These are phyloP conservation scores for Trichonephila clavata DNA, from an alignment of 1,140 invertebrate species.

Conservation along the genomic window DNA sequence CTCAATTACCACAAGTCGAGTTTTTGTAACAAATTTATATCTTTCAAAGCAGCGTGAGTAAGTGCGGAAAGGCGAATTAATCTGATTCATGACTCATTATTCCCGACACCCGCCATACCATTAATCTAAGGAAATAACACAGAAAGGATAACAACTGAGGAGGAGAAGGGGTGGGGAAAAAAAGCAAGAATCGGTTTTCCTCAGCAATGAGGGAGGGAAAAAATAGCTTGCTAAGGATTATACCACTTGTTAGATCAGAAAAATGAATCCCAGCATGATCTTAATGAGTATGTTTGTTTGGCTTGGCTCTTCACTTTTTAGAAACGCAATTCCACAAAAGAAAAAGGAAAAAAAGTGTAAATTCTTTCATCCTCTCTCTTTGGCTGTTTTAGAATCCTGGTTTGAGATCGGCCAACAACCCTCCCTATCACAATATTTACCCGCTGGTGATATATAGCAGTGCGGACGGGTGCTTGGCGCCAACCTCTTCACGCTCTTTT, in stretches of 20 bases:
- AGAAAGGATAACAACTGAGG: background rate
- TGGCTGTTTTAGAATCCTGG: slow-evolving; percentile 46
- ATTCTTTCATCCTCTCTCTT: background rate
- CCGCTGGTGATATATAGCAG: slow-evolving; percentile 54
- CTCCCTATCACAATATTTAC: slow-evolving; percentile 72
- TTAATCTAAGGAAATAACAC: slow-evolving; percentile 36
- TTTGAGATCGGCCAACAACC: slow-evolving; percentile 47
- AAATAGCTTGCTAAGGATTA: slow-evolving; percentile 5
- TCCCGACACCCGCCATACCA: background rate
- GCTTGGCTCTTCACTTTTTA: slow-evolving; percentile 52
- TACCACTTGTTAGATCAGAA: slow-evolving; percentile 68
- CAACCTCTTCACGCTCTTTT: slow-evolving; percentile 28
- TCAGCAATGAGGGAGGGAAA: background rate
- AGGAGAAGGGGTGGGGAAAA: background rate
- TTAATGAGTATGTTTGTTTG: slow-evolving; percentile 71
- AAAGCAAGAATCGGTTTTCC: background rate
- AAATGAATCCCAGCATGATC: slow-evolving; percentile 38
- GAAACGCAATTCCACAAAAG: background rate
- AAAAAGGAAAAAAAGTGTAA: background rate
- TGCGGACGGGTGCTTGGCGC: slow-evolving; percentile 70
- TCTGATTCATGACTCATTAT: slow-evolving; percentile 52
- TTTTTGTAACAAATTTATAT: background rate
- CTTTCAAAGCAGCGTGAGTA: slow-evolving; percentile 17
- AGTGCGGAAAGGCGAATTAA: slow-evolving; percentile 22
- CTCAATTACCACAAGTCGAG: background rate